Conservation (phyloP, 2,113 vertebrate species). For the Neotragus moschatus region DNA sequence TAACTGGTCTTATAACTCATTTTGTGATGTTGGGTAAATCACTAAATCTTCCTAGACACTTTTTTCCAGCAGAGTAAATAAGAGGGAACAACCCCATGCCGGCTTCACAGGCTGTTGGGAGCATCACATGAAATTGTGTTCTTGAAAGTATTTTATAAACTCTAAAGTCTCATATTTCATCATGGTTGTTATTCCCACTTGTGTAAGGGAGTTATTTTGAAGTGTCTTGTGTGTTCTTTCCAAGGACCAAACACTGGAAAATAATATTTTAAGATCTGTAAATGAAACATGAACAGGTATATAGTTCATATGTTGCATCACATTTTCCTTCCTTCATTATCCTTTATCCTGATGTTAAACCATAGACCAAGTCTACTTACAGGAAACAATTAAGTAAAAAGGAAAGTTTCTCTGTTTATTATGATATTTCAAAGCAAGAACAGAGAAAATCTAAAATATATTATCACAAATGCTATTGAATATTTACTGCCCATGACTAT, state of each 20-base stretch:
- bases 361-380: background rate
- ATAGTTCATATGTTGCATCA: constrained; percentile 14
- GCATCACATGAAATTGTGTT: background rate
- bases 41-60: background rate
- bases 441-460: background rate
- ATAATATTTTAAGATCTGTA: constrained; percentile 43
- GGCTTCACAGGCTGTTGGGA: background rate
- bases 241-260: background rate
- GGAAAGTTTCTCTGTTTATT: background rate
- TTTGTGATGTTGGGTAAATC: background rate
- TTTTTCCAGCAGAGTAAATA: background rate
- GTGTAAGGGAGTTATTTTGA: background rate
- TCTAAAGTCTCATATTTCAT: background rate
- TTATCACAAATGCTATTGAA: background rate
- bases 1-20: background rate
- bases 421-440: background rate
- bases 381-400: constrained; percentile 38
- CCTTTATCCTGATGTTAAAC: constrained; percentile 32
- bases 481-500: background rate
- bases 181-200: background rate
- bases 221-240: background rate
- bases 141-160: constrained; percentile 16
- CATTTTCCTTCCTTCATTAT: constrained; percentile 53
- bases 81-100: background rate
- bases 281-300: constrained; percentile 30